Percentiles rank a stretch among this genome's conserved stretches.
These are phyloP conservation scores for Aphodius sticticus DNA, from an alignment of 2,888 invertebrate genomes.

Conservation along the genomic window DNA sequence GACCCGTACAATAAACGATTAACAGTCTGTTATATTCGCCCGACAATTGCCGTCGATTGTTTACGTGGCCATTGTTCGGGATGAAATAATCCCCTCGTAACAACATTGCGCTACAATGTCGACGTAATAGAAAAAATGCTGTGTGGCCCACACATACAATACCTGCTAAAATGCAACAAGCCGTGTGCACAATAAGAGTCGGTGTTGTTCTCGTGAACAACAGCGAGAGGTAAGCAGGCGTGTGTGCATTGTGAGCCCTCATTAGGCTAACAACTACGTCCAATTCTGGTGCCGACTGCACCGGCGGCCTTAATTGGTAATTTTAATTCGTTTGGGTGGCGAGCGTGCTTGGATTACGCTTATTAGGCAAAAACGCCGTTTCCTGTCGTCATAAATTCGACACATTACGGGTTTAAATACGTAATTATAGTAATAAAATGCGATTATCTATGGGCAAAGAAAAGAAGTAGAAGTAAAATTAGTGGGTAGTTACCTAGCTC, in stretches of 20 bases:
- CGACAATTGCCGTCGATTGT: background rate
- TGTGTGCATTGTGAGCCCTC: background rate
- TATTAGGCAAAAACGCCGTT: background rate
- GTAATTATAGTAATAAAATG: background rate
- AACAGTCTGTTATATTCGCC: background rate
- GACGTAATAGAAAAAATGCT: background rate
- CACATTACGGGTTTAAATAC: background rate
- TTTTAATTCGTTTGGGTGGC: constrained; percentile 4
- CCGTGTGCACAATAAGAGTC: background rate
- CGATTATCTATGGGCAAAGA: background rate
- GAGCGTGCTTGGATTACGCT: constrained; percentile 4
- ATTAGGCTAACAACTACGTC: background rate
- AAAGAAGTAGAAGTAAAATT: background rate
- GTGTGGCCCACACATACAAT: background rate
- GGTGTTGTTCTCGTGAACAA: background rate
- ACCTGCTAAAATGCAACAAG: background rate
- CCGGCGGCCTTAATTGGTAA: constrained; percentile 4
- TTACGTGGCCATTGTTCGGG: background rate
- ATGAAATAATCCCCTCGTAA: background rate
- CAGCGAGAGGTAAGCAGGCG: background rate
- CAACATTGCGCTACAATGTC: background rate
- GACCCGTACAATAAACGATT: background rate
- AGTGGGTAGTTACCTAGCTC: background rate
- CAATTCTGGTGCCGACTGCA: background rate
- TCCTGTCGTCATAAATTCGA: background rate